Base-by-base conservation (phyloP, 2,888 invertebrate species). In the Agrotis segetum region DNA sequence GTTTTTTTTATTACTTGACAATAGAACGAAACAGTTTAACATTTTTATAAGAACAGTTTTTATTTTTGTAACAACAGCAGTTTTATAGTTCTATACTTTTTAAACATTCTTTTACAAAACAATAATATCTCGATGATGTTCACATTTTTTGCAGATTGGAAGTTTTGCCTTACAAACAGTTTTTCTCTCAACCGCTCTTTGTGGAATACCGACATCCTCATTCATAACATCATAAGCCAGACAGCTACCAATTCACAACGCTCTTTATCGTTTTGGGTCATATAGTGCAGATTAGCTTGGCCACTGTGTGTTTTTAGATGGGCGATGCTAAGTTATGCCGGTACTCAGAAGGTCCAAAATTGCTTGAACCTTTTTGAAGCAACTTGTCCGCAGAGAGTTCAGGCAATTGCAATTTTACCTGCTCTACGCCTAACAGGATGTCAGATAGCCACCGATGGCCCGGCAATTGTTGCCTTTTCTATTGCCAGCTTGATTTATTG, bases 381-480 rank as follows among this genome's bases (percentile, higher is more conserved):
- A 84, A 85, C 82, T 88, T 86, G 82, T 83, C 81, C 84, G 82
- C 85, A 87, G 86, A 88, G 85, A 88, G 87, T 88, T 89, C 79
- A 86, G 90, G 86, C 89, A 88, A 89, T 91, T 90, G 92, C 92
- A 89, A 92, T 92, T 91, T 92, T 94, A 94, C 94, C 94, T 93
- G 94, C 90, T 87, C 83, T 74, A 78, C 79, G 84, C 85, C 60
- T 64, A 87, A 89, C 88, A 86, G 88, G 88, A 88, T 88, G 87
- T 89, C 87, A 86, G 87, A 85, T 84, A 81, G 82, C 71, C 82
- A 76, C 78, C 74, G 84, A 85, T 82, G 84, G 84, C 81, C 61
- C 52, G 71, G 68, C 71, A 78, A 74, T 81, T 81, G 79, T 80
- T 83, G 81, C 82, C 75, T 85, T 85, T 83, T 86, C 82, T 87